Percentiles rank a stretch among this genome's conserved stretches.
Evolutionary conservation across 2,113 vertebrate species (phyloP).

Genomic region (Rhinogobius similis): DNA sequence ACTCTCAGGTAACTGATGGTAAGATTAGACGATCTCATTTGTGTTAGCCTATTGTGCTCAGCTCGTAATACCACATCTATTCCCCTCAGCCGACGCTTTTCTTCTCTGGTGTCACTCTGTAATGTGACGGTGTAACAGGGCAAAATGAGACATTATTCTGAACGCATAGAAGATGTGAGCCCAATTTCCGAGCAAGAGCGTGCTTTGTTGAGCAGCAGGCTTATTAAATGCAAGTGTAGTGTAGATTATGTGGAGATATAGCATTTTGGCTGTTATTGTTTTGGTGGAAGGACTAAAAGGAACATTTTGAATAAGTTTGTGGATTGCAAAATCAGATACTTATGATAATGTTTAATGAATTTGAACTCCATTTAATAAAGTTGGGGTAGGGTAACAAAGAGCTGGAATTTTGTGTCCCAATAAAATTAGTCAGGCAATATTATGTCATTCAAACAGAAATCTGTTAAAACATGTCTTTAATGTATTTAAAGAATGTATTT

Average conservation of each 20-base stretch:
- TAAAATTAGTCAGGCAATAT: too few species aligned
- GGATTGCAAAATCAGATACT: not conserved
- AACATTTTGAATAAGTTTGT: too few species aligned
- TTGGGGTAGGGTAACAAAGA: too few species aligned
- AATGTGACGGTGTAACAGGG: conserved; percentile 20
- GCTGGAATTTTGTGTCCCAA: too few species aligned
- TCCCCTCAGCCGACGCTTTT: conserved; percentile 20
- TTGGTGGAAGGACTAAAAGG: not conserved
- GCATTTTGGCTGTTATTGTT: conserved; percentile 9
- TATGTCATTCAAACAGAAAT: too few species aligned
- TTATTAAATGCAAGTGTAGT: conserved; percentile 24
- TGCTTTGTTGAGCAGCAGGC: conserved; percentile 1
- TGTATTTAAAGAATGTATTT: too few species aligned
- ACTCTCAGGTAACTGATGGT: conserved; percentile 23
- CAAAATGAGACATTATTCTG: conserved; percentile 34
- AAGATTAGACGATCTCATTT: conserved; percentile 37
- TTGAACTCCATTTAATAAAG: too few species aligned
- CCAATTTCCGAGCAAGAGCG: not conserved
- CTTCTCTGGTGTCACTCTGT: conserved; percentile 18
- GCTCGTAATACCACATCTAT: conserved; percentile 10
- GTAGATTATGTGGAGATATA: conserved; percentile 24
- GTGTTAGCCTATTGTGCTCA: conserved; percentile 6
- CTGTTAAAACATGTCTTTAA: too few species aligned
- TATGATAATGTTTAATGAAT: too few species aligned
- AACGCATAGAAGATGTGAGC: not conserved